Conservation (phyloP, 2,888 invertebrate species). For the Dryobota labecula region DNA sequence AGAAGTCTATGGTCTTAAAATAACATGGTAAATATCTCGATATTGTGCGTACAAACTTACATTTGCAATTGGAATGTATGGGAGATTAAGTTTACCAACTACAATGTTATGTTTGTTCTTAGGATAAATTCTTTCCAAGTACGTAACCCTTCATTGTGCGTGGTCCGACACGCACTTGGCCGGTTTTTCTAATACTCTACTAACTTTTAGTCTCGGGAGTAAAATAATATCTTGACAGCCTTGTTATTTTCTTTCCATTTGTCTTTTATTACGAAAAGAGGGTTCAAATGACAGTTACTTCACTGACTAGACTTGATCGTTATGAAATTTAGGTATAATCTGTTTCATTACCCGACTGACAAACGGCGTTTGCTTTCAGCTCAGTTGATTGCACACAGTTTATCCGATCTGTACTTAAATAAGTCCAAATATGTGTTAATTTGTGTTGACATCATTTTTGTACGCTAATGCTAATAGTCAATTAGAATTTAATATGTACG, state of each 20-base stretch:
- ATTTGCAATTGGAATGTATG: too few relatives aligned
- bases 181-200: constrained; percentile 11
- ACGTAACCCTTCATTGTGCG: too few relatives aligned
- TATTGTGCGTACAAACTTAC: too few relatives aligned
- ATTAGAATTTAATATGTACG: constrained; percentile 1
- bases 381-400: neutral
- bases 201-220: constrained; percentile 35
- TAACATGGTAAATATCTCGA: too few relatives aligned
- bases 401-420: neutral
- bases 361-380: neutral
- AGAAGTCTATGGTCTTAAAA: too few relatives aligned
- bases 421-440: neutral
- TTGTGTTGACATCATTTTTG: neutral
- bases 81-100: too few relatives aligned
- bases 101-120: too few relatives aligned
- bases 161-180: too few relatives aligned
- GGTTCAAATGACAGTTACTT: constrained; percentile 5
- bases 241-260: constrained; percentile 47
- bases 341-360: neutral
- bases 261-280: constrained; percentile 20
- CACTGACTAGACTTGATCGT: neutral
- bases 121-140: too few relatives aligned
- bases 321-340: neutral
- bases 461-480: constrained; percentile 1
- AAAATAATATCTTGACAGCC: constrained; percentile 35